A percentile compares a stretch with the other conserved stretches of the same genome.
phyloP scores from a whole-genome alignment of 2,888 invertebrate species.

The Neocrepidodera transversa region DNA sequence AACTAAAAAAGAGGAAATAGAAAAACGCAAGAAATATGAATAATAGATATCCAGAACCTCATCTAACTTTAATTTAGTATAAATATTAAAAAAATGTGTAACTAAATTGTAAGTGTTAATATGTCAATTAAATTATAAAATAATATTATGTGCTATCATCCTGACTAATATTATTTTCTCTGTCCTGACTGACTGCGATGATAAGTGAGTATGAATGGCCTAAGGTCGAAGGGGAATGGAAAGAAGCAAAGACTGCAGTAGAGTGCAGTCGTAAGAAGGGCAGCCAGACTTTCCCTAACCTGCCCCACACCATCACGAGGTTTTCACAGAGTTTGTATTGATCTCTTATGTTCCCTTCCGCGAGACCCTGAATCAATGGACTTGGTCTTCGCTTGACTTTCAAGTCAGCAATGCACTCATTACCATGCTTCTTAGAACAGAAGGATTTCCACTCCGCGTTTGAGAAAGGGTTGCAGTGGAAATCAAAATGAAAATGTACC shows the following conservation, averaged over 20 bases:
- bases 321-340: slow-evolving; percentile 59
- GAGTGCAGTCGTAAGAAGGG: slow-evolving; percentile 52
- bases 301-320: slow-evolving; percentile 59
- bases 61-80: no score
- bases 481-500: no score
- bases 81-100: no score
- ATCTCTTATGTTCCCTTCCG: slow-evolving; percentile 58
- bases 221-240: slow-evolving; percentile 47
- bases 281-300: slow-evolving; percentile 57
- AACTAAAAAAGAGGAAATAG: no score
- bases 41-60: no score
- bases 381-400: slow-evolving; percentile 48
- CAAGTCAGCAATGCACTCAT: slow-evolving; percentile 52
- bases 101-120: no score
- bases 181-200: slow-evolving; percentile 32
- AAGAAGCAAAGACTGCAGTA: slow-evolving; percentile 57
- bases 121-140: no score
- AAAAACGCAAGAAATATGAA: no score
- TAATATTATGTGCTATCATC: no score
- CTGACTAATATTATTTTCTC: slow-evolving; percentile 21
- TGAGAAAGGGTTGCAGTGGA: slow-evolving; percentile 19
- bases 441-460: slow-evolving; percentile 17
- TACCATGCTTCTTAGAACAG: slow-evolving; percentile 31
- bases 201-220: slow-evolving; percentile 39
- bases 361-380: slow-evolving; percentile 54